Conservation (phyloP, 1,140 invertebrate genomes). For the Nomia melanderi region DNA sequence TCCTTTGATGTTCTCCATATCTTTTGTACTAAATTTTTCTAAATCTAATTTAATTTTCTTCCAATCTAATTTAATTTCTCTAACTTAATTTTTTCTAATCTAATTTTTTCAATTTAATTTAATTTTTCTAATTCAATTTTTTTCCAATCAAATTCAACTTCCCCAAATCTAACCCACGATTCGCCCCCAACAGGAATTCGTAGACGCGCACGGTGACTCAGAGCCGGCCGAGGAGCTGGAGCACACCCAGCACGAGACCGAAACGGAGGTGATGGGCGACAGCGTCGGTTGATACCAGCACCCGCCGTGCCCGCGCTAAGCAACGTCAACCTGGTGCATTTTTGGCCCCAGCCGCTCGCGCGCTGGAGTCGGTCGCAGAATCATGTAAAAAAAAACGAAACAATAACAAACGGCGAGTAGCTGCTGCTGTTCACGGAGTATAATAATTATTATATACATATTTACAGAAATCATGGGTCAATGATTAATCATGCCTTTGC, state of each 20-base stretch:
- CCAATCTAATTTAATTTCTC: no score
- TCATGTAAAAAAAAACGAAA: slow-evolving; percentile 69
- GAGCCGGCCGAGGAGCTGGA: slow-evolving; percentile 55
- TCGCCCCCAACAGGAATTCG: slow-evolving; percentile 68
- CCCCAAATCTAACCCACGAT: no score
- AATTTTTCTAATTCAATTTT: slow-evolving; percentile 1
- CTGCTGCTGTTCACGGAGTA: slow-evolving; percentile 67
- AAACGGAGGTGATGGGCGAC: slow-evolving; percentile 74
- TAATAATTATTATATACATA: slow-evolving; percentile 64
- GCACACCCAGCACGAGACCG: slow-evolving; percentile 59
- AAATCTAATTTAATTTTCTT: no score
- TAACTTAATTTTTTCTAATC: no score
- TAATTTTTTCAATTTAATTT: no score
- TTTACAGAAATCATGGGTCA: slow-evolving; percentile 67
- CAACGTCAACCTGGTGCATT: slow-evolving; percentile 74
- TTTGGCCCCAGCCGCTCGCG: slow-evolving; percentile 64
- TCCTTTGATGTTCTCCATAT: no score
- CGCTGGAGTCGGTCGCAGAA: slow-evolving; percentile 71
- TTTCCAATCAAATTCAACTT: background rate
- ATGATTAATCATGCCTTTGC: slow-evolving; percentile 70
- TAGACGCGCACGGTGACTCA: slow-evolving; percentile 63
- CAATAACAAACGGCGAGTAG: slow-evolving; percentile 69
- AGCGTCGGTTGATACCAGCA: slow-evolving; percentile 72
- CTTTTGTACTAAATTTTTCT: no score
- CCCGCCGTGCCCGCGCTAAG: slow-evolving; percentile 20